phyloP scores from a whole-genome alignment of 2,113 vertebrate species.

The Ranitomeya imitator region DNA sequence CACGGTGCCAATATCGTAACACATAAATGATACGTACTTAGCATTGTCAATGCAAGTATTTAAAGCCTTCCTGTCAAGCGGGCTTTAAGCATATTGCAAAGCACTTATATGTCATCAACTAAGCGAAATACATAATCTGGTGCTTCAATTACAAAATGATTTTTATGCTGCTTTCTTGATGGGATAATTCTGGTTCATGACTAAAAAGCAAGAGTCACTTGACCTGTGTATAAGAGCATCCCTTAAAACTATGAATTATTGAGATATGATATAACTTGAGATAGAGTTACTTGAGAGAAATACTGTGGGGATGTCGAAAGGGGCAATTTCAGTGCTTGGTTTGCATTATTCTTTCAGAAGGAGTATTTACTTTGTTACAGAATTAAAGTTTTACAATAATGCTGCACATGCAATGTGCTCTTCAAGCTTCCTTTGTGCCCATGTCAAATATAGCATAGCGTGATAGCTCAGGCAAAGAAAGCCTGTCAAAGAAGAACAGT shows the following conservation, averaged over 20 bases:
- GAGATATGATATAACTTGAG: conserved; percentile 34
- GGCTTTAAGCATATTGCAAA: conserved; percentile 27
- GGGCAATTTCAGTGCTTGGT: neutral
- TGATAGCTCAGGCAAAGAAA: neutral
- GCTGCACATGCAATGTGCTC: neutral
- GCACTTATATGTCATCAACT: conserved; percentile 47
- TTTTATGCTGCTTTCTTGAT: conserved; percentile 29
- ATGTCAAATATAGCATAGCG: neutral
- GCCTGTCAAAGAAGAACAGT: neutral
- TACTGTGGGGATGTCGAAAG: neutral
- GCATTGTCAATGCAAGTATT: conserved; percentile 35
- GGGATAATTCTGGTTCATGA: conserved; percentile 46
- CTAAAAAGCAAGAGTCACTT: conserved; percentile 40
- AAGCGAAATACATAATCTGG: conserved; percentile 45
- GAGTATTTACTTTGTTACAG: conserved; percentile 17
- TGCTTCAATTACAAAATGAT: conserved; percentile 45
- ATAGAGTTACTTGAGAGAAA: neutral
- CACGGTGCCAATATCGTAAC: neutral
- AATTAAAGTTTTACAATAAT: conserved; percentile 2
- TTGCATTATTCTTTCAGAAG: neutral
- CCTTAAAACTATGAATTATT: conserved; percentile 40
- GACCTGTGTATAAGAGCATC: conserved; percentile 32
- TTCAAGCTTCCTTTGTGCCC: neutral
- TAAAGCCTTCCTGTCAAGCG: conserved; percentile 28
- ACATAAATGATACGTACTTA: conserved; percentile 21